Evolutionary conservation across 2,888 invertebrate genomes (phyloP), one percentile per base, ranked within the genome.

Genomic region (Amphipoea oculea): DNA sequence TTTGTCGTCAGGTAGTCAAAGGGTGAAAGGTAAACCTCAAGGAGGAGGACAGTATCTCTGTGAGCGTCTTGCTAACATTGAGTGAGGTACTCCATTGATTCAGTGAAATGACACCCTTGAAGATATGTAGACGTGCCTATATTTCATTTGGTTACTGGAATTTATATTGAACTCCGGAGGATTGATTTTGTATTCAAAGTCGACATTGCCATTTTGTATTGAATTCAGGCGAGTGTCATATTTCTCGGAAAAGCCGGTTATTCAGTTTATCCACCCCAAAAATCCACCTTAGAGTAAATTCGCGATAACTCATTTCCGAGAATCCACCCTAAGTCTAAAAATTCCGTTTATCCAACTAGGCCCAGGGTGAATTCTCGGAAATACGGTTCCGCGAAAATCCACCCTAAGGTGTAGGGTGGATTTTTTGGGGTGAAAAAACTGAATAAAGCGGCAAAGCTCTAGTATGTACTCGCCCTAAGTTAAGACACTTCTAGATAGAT

Each of bases 61-160:
- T 54, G 70, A 76, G 72, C 78, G 65, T 74, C 77, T 78, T 81
- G 78, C 63, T 29, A 79, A 78, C 70, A 71, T 81, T 76, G 78
- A 86, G 88, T 78, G 78, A 86, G 89, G 76, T 88, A 77, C 66
- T 73, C 62, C 68, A 80, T 88, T 86, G 86, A 82, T 86, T 84
- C 63, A 79, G 60, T 81, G 57, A n/a, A 74, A 75, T 76, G 76
- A 76, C 60, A 69, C 45, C 57, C 11, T 66, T 62, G 12, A 73
- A 51, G 63, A 20, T 62, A 40, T 42, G 14, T 66, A 70, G 51
- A 71, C 29, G 9, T 20, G 23, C 11, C 23, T 45, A 65, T 57
- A 40, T n/a, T 42, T 45, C 29, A 29, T 29, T 36, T n/a, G 23
- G 14, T 11, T 60, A 29, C 7, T 54, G 62, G 23, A 66, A 67